Base-by-base conservation (phyloP, 1,140 invertebrate genomes). In the Zelostemma sp. region DNA sequence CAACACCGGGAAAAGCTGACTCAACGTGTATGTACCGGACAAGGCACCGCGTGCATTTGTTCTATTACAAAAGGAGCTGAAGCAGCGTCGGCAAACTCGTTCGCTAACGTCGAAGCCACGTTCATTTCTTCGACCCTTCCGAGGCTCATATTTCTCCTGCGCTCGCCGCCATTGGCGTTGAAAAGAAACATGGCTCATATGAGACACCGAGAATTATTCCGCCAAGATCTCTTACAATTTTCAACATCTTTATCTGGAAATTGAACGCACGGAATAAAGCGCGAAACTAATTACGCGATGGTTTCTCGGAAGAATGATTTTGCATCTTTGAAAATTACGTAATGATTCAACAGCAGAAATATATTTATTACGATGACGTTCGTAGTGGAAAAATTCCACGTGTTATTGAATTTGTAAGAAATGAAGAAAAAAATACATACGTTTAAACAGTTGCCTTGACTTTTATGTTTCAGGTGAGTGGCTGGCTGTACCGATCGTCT, bases 401-500 rank as follows among this genome's bases (percentile, higher is more conserved):
- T 4, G n/a, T n/a, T n/a, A n/a, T n/a, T n/a, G 25, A 28, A 28
- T 28, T 28, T 28, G 16, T 21, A 12, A 19, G 5, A 48, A 48
- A 18, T 18, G 40, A 1, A 46, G 11, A 56, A 43, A n/a, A n/a
- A n/a, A n/a, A n/a, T n/a, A n/a, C n/a, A n/a, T n/a, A n/a, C n/a
- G n/a, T 25, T 8, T 25, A 25, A 45, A 46, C 8, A 58, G 55
- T 46, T 4, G 14, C 35, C 68, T 66, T 48, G 2, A 60, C 35
- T 73, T 79, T 72, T 80, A 59, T 83, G 82, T 83, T 81, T 60
- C 77, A 86, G 84, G 84, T 86, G 83, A 86, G 84, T 86, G 78
- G 82, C 81, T 80, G 79, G 76, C 79, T 80, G 82, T 83, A 83
- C 75, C 82, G 80, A 78, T 79, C 77, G 80, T 83, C 79, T 82